Conservation (phyloP, 2,888 invertebrate species). For the Bellardia pandia region DNA sequence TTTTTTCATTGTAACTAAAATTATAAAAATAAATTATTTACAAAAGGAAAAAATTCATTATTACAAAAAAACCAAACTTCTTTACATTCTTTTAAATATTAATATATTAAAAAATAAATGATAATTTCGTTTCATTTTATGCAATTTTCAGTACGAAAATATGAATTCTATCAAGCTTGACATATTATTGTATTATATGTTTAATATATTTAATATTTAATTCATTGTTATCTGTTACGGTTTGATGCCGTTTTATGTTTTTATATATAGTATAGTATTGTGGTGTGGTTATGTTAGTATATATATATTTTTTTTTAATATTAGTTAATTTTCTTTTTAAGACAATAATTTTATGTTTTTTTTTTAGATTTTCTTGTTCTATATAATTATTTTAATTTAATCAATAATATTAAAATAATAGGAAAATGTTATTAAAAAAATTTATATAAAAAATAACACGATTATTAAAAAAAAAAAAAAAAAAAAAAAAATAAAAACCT, state of each 20-base stretch:
- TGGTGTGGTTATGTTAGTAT: conserved; percentile 24
- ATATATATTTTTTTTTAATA: conserved; percentile 1
- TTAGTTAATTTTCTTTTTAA: conserved; percentile 30
- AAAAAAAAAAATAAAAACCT: neutral
- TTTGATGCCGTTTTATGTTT: conserved; percentile 9
- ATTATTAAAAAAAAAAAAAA: neutral
- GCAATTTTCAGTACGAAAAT: conserved; percentile 46
- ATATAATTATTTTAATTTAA: conserved; percentile 17
- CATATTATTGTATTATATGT: conserved; percentile 30
- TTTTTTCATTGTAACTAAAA: conserved; percentile 53
- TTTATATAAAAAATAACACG: neutral
- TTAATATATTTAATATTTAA: conserved; percentile 45
- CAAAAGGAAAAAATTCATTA: conserved; percentile 64
- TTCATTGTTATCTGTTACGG: conserved; percentile 52
- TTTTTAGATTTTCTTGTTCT: conserved; percentile 10
- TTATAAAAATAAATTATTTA: conserved; percentile 70
- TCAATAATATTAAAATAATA: conserved; percentile 47
- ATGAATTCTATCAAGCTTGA: conserved; percentile 64
- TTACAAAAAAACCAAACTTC: conserved; percentile 29
- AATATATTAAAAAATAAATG: conserved; percentile 16
- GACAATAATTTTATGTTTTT: conserved; percentile 40
- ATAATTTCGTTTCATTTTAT: conserved; percentile 13
- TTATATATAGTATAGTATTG: conserved; percentile 12
- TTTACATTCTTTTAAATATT: conserved; percentile 54
- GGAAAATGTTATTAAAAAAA: conserved; percentile 27